A percentile compares a stretch with the other conserved stretches of the same genome.
These are phyloP conservation scores for Nematolebias whitei DNA, from an alignment of 2,113 vertebrate genomes.

Conservation along the genomic window DNA sequence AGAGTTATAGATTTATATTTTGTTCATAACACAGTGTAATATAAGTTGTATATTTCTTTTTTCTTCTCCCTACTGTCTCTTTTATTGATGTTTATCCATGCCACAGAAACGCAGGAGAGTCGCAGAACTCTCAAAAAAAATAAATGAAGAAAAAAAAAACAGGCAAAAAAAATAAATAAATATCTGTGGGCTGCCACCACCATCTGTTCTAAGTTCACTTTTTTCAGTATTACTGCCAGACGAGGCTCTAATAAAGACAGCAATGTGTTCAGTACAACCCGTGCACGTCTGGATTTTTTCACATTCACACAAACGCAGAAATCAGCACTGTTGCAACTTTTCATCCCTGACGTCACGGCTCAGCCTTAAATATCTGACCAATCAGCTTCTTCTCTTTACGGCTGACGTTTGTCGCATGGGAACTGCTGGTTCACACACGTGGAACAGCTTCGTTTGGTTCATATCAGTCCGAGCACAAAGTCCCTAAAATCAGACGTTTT, in stretches of 20 bases:
- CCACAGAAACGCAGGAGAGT: conserved; percentile 95
- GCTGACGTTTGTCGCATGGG: no score
- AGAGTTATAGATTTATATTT: conserved; percentile 99
- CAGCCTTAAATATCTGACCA: no score
- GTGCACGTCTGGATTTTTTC: conserved; percentile 82
- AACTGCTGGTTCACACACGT: no score
- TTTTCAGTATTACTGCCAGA: conserved; percentile 99
- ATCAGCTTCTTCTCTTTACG: no score
- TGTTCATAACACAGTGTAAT: conserved; percentile 99
- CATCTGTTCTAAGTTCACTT: conserved; percentile 93
- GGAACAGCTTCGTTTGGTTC: no score
- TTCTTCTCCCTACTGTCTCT: conserved; percentile 86
- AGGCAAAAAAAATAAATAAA: conserved; percentile 80
- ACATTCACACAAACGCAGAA: no score
- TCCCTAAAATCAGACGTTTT: no score
- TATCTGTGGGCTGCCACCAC: conserved; percentile 92
- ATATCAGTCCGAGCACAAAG: no score
- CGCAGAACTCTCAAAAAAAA: conserved; percentile 88
- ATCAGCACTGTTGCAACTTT: no score
- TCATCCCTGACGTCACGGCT: no score
- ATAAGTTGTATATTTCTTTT: conserved; percentile 99
- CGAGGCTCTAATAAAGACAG: conserved; percentile 99
- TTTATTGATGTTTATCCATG: conserved; percentile 99
- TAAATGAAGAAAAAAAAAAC: conserved; percentile 83
- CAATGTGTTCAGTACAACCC: conserved; percentile 95